Conservation (phyloP, 2,888 invertebrate genomes). For the Habrosyne pyritoides region DNA sequence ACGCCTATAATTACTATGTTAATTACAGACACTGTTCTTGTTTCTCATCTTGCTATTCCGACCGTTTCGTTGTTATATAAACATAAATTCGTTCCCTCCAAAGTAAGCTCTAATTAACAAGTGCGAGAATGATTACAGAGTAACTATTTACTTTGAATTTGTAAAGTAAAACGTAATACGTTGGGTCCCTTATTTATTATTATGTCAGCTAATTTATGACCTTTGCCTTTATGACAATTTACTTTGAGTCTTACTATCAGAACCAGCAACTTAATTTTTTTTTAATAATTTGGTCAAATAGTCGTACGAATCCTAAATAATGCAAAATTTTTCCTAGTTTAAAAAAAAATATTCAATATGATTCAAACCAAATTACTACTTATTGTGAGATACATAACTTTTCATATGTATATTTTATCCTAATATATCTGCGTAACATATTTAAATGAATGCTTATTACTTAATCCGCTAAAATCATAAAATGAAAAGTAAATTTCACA, state of each 20-base stretch:
- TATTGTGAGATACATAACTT: too few relatives aligned
- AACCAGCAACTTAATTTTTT: background rate
- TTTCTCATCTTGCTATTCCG: slow-evolving; percentile 71
- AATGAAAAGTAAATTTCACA: too few relatives aligned
- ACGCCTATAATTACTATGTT: slow-evolving; percentile 81
- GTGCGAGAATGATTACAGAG: slow-evolving; percentile 60
- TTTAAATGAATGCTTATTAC: too few relatives aligned
- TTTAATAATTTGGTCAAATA: too few relatives aligned
- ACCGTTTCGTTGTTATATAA: slow-evolving; percentile 71
- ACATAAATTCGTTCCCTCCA: slow-evolving; percentile 64
- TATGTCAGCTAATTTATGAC: background rate
- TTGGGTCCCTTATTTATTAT: background rate
- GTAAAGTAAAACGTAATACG: background rate
- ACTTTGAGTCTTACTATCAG: background rate
- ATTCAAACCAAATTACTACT: too few relatives aligned
- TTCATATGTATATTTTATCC: too few relatives aligned
- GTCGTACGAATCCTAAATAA: too few relatives aligned
- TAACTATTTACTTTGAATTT: slow-evolving; percentile 41
- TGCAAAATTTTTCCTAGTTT: too few relatives aligned
- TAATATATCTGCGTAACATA: too few relatives aligned
- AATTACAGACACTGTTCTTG: slow-evolving; percentile 77
- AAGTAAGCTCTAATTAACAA: slow-evolving; percentile 67
- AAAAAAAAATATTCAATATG: too few relatives aligned
- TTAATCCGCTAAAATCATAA: too few relatives aligned
- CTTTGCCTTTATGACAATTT: background rate